Evolutionary conservation across 2,797 vertebrate species (phyloP).

Genomic region (Danio kyathit): DNA sequence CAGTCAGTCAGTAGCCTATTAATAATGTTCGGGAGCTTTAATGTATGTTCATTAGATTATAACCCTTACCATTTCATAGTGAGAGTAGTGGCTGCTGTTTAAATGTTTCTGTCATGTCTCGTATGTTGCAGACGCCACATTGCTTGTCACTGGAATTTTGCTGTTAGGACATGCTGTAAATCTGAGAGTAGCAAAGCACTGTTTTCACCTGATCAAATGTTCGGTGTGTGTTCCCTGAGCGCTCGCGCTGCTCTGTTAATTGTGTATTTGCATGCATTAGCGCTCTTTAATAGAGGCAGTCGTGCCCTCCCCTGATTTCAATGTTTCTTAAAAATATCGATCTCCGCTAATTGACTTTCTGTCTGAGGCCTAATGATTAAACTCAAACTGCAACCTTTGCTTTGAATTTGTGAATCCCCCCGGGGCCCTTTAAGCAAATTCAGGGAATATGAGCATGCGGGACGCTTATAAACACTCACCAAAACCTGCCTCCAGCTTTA

Average conservation of each 20-base stretch:
- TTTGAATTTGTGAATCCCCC: conserved; percentile 60
- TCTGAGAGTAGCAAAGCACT: not conserved
- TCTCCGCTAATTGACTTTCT: conserved; percentile 79
- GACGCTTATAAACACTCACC: conserved; percentile 10
- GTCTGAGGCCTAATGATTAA: conserved; percentile 79
- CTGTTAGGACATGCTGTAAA: no score
- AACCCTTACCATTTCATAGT: no score
- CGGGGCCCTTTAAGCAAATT: conserved; percentile 39
- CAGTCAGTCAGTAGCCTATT: no score
- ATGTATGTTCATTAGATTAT: no score
- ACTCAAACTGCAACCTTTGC: conserved; percentile 80
- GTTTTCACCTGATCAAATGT: not conserved
- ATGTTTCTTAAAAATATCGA: conserved; percentile 81
- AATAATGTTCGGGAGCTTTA: no score
- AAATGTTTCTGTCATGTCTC: no score
- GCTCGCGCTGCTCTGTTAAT: conserved; percentile 6
- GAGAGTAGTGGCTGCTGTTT: no score
- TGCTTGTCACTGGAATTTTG: no score
- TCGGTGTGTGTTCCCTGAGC: not conserved
- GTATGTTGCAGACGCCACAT: no score
- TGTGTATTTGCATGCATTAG: conserved; percentile 53
- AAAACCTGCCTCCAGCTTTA: not conserved
- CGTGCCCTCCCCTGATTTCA: conserved; percentile 58
- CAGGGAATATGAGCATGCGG: conserved; percentile 19
- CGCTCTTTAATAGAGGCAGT: conserved; percentile 49